Conservation (phyloP, 2,888 invertebrate species). For the Drosophila pullipes region DNA sequence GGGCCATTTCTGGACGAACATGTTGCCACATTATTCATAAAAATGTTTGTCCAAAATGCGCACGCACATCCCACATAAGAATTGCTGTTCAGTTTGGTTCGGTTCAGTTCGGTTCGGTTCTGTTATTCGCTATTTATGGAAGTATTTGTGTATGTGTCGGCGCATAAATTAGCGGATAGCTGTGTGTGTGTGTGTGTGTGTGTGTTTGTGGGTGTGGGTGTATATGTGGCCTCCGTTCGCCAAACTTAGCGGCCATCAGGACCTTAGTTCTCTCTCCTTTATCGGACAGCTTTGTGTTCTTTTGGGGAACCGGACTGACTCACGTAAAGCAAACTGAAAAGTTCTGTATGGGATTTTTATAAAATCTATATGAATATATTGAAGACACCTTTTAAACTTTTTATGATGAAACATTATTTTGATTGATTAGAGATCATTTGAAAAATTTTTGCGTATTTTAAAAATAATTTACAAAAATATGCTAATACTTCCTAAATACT, state of each 20-base stretch:
- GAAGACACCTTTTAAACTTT: neutral
- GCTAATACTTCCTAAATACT: neutral
- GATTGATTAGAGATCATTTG: neutral
- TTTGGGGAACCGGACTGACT: constrained; percentile 33
- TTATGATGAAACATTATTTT: neutral
- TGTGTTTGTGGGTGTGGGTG: constrained; percentile 17
- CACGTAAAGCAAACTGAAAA: constrained; percentile 49
- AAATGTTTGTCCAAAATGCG: constrained; percentile 59
- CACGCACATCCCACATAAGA: constrained; percentile 47
- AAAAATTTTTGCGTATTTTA: neutral
- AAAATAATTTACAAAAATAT: neutral
- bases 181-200: constrained; percentile 18
- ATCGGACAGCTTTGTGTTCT: constrained; percentile 32
- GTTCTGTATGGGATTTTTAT: constrained; percentile 26
- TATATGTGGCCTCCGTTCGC: constrained; percentile 44
- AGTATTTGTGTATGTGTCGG: neutral
- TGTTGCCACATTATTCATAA: constrained; percentile 70
- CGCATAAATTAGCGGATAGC: constrained; percentile 10
- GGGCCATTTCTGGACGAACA: constrained; percentile 69
- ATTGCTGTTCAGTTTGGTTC: constrained; percentile 24
- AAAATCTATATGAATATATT: neutral
- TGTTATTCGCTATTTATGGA: neutral
- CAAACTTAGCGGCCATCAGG: constrained; percentile 52
- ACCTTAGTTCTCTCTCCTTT: constrained; percentile 13
- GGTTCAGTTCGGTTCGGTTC: neutral